Evolutionary conservation across 2,888 invertebrate genomes (phyloP), one percentile per base, ranked within the genome.

Genomic region (Halictus ligatus): DNA sequence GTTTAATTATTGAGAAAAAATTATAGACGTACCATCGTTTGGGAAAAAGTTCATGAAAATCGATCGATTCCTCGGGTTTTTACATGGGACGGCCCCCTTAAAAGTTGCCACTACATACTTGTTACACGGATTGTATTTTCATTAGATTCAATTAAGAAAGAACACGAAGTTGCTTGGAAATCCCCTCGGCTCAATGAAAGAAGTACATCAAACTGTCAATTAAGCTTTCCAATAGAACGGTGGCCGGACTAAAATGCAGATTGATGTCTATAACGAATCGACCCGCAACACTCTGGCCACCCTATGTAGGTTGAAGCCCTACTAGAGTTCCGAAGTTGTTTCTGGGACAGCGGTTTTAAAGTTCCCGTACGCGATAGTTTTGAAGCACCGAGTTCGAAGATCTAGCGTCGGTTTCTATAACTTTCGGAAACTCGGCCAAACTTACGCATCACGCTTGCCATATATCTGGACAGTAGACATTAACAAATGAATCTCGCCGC

Each of bases 381-480:
- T 80, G 77, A 85, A 84, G 54, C 78, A 40, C 71, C 60, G n/a
- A 58, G 71, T 54, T 67, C 25, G 71, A 79, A 86, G 79, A 71
- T 71, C 77, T 54, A 29, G 46, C 71, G 43, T 81, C 69, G 77
- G 67, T 87, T 73, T 79, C 60, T 48, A 25, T 69, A 90, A 89
- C 80, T 86, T 85, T 71, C 48, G 69, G 79, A 86, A 89, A 90
- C 88, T 90, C 87, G 88, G 84, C 75, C 87, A 88, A 89, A 90
- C 88, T 84, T 84, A 87, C 84, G 85, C 83, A 86, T 72, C 83
- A 8, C 46, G 67, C 50, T 81, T 77, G 77, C 78, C 72, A 77
- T 64, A 69, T 78, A 75, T 60, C 78, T 80, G 58, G 74, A 77
- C 73, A 40, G 64, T 46, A 54, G 79, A 84, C 84, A 60, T 83